Evolutionary conservation across 2,113 vertebrate species (phyloP).

Genomic region (Lethenteron camtschaticum): DNA sequence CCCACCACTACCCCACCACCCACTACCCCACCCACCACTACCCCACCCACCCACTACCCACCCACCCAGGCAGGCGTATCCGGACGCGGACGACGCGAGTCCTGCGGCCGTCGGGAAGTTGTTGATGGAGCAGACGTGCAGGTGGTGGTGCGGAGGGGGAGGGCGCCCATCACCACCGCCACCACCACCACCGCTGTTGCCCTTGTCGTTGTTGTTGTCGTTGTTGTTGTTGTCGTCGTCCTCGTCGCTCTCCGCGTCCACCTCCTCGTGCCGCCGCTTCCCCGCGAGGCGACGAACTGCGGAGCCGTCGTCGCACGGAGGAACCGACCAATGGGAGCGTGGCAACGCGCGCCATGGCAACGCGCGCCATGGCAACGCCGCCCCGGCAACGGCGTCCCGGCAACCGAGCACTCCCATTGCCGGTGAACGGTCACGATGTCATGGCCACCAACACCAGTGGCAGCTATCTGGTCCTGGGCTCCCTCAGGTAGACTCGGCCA

Average conservation of each 20-base stretch:
- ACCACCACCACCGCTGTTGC: background rate
- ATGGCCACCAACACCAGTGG: no score
- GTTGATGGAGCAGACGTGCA: conserved; percentile 65
- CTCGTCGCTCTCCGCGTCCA: background rate
- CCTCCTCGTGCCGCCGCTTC: conserved; percentile 21
- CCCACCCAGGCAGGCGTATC: conserved; percentile 75
- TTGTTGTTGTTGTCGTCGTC: background rate
- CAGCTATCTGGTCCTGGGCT: no score
- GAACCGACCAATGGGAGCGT: no score
- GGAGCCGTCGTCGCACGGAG: background rate
- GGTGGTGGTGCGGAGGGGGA: conserved; percentile 32
- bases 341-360: no score
- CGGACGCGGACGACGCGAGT: conserved; percentile 68
- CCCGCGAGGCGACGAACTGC: conserved; percentile 51
- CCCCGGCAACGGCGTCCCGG: no score
- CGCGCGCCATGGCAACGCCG: no score
- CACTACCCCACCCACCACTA: no score
- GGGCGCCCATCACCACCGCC: conserved; percentile 6
- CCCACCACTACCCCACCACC: no score
- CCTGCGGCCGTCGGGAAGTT: conserved; percentile 83
- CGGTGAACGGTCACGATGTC: no score
- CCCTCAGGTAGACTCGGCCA: no score
- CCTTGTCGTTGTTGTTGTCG: no score
- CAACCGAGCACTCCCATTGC: no score
- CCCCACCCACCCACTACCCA: background rate